Base-by-base conservation (phyloP, 2,797 vertebrate genomes). In the Coregonus sp. region DNA sequence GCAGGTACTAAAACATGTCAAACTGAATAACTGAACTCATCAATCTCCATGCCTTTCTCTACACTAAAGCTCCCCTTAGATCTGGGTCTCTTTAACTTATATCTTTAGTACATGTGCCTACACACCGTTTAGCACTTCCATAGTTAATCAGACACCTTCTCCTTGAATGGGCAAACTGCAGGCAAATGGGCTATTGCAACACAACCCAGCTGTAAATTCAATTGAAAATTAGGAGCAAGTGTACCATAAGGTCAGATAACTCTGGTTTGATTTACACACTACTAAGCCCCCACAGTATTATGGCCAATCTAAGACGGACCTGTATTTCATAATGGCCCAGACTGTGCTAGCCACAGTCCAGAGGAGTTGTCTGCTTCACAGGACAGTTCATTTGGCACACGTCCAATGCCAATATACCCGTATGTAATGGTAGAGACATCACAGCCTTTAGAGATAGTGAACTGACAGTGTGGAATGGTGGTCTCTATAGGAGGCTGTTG, bases 151-250 rank as follows among this genome's bases (percentile, higher is more conserved):
- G 68, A 79, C 1, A 15, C 14, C 14, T 66, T 29, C 78, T 75
- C 65, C 78, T 78, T 75, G 70, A 54, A 74, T 25, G 25, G 59
- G 29, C 67, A 72, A 87, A 85, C 76, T 73, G 16, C 59, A 74
- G 56, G 70, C 35, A 78, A 83, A 85, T 74, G 74, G 76, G 80
- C 68, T 29, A 1, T 40, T 71, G 75, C 61, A 33, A 80, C 67
- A 69, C 70, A 81, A 75, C 81, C 79, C 77, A 15, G 47, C 84
- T 29, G 85, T 94, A 95, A 94, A 94, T 93, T 91, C 85, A 69
- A 76, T 74, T 54, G 75, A 77, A 85, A 87, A 93, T 94, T 86
- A 84, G 80, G 82, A 82, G 85, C 77, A 86, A 78, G 66, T 4
- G 56, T 90, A 88, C 85, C 88, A 83, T 54, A 80, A 85, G 92